Base-by-base conservation (phyloP, 2,113 vertebrate genomes). In the Cercocebus atys region DNA sequence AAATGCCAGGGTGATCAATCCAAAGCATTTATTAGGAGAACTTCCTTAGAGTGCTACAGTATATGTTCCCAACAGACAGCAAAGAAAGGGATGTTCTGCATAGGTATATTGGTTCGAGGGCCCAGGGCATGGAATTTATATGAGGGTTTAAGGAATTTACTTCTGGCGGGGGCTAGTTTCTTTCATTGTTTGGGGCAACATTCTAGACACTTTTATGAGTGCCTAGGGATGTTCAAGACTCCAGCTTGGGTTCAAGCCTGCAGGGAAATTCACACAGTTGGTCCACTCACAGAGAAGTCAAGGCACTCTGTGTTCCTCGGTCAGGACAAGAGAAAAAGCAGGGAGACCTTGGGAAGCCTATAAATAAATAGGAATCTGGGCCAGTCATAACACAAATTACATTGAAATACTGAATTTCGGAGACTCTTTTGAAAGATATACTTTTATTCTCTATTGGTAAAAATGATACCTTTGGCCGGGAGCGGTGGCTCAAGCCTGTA, bases 61-160 rank as follows among this genome's bases (percentile, higher is more conserved):
- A 57, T 55, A 2, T 55, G 17, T 40, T 70, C 45, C 16, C 20
- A 59, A 52, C 1, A 40, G 23, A 40, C 23, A 52, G 14, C 10
- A 38, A 59, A 38, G 61, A 22, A 75, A 30, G 66, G 14, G 22
- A n/a, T 79, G 3, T 47, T 64, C 32, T 89, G 16, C 35, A 32
- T 16, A 45, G 40, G 10, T 50, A 30, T 6, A 14, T 38, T 22
- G 13, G 3, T 8, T 45, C 8, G 0, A n/a, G 10, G 8, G 1
- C 6, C 61, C 35, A 8, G 14, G 2, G 13, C 40, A 2, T 1
- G 5, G 38, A 22, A 20, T 79, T 38, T 38, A 35, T n/a, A 38
- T 45, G 17, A 14, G 2, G 1, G 13, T 9, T 80, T 66, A 61
- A 22, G n/a, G 9, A 45, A 27, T 25, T 50, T 68, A 3, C 9